A percentile compares a stretch with the other conserved stretches of the same genome.
These are phyloP conservation scores for Rostratula benghalensis DNA, from an alignment of 2,113 vertebrate species.

Conservation along the genomic window DNA sequence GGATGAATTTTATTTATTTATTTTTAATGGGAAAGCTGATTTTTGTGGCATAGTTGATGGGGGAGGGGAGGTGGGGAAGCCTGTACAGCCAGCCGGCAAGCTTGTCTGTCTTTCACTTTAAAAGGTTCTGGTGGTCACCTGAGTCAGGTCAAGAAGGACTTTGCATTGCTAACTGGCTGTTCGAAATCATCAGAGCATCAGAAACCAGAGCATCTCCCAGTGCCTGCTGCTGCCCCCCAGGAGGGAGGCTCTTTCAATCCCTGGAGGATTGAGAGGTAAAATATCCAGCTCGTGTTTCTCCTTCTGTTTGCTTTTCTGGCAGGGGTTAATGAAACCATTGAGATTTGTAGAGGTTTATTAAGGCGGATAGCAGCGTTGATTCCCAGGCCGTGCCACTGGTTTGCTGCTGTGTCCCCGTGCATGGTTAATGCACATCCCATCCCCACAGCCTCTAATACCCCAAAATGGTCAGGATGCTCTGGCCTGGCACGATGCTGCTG, in stretches of 20 bases:
- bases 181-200: no score
- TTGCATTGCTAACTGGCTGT: not conserved
- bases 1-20: no score
- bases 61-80: not conserved
- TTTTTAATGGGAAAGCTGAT: not conserved
- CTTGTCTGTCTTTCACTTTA: not conserved
- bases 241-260: not conserved
- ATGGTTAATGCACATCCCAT: accelerated
- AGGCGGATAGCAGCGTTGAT: not conserved
- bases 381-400: not conserved
- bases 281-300: not conserved
- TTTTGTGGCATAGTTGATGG: not conserved
- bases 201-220: not conserved
- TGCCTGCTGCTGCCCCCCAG: not conserved
- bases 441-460: not conserved
- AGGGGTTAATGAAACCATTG: not conserved
- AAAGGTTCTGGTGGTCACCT: conserved; percentile 29
- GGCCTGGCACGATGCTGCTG: no score
- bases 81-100: not conserved
- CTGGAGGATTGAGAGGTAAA: conserved; percentile 14
- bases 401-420: accelerated
- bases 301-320: not conserved
- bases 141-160: conserved; percentile 21
- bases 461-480: not conserved
- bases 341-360: not conserved